Evolutionary conservation across 2,113 vertebrate species (phyloP).

Genomic region (Antechinus flavipes): DNA sequence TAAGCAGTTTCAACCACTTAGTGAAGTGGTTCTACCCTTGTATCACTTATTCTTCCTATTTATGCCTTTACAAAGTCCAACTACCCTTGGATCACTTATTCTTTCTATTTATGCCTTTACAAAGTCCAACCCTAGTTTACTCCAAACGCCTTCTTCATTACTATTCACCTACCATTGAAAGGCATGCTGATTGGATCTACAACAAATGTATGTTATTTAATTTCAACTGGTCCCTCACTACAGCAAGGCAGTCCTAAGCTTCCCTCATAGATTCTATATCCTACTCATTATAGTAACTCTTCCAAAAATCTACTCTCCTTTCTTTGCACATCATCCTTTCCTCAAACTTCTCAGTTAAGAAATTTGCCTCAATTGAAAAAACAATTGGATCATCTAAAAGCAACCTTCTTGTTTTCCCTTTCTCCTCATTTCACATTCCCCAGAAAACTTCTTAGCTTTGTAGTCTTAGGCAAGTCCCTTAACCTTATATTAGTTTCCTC

Average conservation of each 20-base stretch:
- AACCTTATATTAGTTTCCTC: background rate
- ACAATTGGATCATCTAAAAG: background rate
- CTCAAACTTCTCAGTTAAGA: background rate
- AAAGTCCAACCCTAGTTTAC: background rate
- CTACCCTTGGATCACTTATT: background rate
- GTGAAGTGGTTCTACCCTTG: background rate
- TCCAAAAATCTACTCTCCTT: background rate
- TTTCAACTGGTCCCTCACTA: background rate
- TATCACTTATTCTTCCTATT: background rate
- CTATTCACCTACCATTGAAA: background rate
- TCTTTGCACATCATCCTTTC: background rate
- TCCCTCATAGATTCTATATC: background rate
- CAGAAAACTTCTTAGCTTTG: background rate
- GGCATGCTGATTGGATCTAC: background rate
- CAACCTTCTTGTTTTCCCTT: background rate
- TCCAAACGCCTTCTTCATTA: background rate
- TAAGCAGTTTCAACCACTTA: background rate
- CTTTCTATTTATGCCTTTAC: background rate
- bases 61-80: background rate
- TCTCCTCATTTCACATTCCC: background rate
- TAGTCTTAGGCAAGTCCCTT: background rate
- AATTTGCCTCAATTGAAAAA: background rate
- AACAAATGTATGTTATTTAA: background rate
- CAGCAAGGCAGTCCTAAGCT: background rate
- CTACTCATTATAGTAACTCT: background rate